phyloP scores from a whole-genome alignment of 2,888 invertebrate species.

The Drosophila multiciliata region DNA sequence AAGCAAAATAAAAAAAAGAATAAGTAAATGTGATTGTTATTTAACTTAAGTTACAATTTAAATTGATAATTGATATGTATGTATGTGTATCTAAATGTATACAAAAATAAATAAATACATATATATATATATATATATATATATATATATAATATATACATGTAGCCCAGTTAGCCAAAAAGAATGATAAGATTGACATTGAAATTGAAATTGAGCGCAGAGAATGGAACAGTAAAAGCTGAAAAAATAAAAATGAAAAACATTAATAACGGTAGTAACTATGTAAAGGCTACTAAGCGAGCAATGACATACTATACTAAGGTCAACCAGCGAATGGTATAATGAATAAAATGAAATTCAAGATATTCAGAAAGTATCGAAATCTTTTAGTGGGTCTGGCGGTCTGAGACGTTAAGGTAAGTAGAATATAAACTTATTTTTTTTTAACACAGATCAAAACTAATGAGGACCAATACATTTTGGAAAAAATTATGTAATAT shows the following conservation, averaged over 20 bases:
- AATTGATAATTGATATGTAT: constrained; percentile 58
- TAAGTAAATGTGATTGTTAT: constrained; percentile 84
- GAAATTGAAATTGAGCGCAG: constrained; percentile 7
- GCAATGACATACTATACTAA: constrained; percentile 38
- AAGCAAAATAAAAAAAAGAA: constrained; percentile 44
- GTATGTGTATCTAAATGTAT: constrained; percentile 60
- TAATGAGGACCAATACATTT: background rate
- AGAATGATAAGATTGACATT: constrained; percentile 27
- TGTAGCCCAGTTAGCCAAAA: constrained; percentile 57
- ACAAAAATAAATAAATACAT: constrained; percentile 40
- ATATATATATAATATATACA: constrained; percentile 35
- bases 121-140: constrained; percentile 15
- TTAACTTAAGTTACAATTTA: constrained; percentile 81
- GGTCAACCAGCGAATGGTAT: constrained; percentile 51
- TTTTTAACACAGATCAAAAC: background rate
- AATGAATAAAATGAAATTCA: constrained; percentile 67
- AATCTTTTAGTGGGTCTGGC: background rate
- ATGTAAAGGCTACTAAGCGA: constrained; percentile 54
- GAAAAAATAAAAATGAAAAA: constrained; percentile 25
- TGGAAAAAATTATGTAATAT: background rate
- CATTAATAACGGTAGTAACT: constrained; percentile 33
- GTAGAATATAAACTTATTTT: background rate
- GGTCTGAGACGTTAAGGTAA: background rate
- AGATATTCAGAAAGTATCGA: constrained; percentile 46
- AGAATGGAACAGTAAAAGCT: constrained; percentile 50